Evolutionary conservation across 2,888 invertebrate genomes (phyloP), one percentile per base, ranked within the genome.

Genomic region (Scaptomyza reducta): DNA sequence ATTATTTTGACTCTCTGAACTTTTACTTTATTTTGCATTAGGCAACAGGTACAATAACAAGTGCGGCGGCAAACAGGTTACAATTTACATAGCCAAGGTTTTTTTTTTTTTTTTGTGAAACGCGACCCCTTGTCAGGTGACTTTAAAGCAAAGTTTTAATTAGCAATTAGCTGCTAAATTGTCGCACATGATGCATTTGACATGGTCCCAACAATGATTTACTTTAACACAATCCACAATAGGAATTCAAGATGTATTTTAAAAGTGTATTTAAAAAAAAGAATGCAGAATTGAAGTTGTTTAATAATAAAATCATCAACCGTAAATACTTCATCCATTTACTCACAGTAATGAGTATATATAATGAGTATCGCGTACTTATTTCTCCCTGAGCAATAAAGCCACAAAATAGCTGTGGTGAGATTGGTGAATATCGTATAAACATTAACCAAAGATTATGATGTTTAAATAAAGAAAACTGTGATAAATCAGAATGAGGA

Each of bases 111-210:
- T 50, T 45, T 50, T 45, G 50, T 70, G 70, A 74, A 61, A 58
- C 27, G 38, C 58, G 47, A 70, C 65, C 60, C 74, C 56, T 65
- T 70, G 63, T 74, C 66, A 74, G 61, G 47, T 74, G 75, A 62
- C 46, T 44, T 9, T 2, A 33, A 25, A 46, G 53, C 35, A 40
- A 35, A 51, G 49, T 27, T 55, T 46, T 45, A 71, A 74, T 74
- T 74, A 74, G 58, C 74, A 67, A 45, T 29, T 31, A 16, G 41
- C 47, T 63, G 74, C 60, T 62, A 75, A 73, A 69, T 57, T 45
- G 54, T 14, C 49, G 45, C 61, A 53, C 41, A 35, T 56, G 55
- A 45, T 58, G 55, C 57, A 57, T 42, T 74, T 58, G 38, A 67
- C 65, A 66, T 29, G 40, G 22, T 27, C 25, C 9, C 44, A 66